Base-by-base conservation (phyloP, 2,888 invertebrate genomes). In the Drosophila mettleri region DNA sequence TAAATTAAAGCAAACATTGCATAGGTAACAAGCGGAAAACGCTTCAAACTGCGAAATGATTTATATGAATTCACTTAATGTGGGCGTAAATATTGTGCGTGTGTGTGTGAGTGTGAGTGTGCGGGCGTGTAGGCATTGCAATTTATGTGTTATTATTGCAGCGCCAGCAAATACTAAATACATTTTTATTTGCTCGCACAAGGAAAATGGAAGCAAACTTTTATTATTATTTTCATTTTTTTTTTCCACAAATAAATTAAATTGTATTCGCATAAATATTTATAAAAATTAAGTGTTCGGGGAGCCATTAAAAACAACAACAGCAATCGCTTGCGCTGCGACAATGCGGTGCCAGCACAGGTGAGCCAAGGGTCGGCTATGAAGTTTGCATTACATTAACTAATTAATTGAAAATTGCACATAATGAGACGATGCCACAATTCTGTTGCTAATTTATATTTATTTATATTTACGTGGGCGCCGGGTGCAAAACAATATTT, bases 241-340 rank as follows among this genome's bases (percentile, higher is more conserved):
- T 61, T 74, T 60, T 74, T 71, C 59, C 60, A 59, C 85, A 86
- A 86, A 83, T 84, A 88, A 85, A 88, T 85, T 86, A 88, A 84
- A 85, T 78, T 84, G 78, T 74, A 70, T 76, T 70, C 78, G 66
- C 76, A 76, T 85, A 85, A 85, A 85, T 88, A 85, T 88, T 85
- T 88, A 86, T 85, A 85, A 85, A 85, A 86, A 88, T 88, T 80
- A 88, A 85, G 84, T 86, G 88, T 76, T 80, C 52, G 78, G 88
- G 76, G 86, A 80, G 88, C 67, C 72, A 87, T 81, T 82, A 63
- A 71, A 65, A 69, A 27, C 24, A 64, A 41, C 60, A 45, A 36
- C 39, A 39, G n/a, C 51, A 2, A 45, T 51, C 55, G 9, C 9
- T 9, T n/a, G 24, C n/a, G n/a, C 43, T 4, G 43, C 43, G 62